These are phyloP conservation scores for Synanthedon myopaeformis DNA, from an alignment of 2,888 invertebrate genomes.

Conservation along the genomic window DNA sequence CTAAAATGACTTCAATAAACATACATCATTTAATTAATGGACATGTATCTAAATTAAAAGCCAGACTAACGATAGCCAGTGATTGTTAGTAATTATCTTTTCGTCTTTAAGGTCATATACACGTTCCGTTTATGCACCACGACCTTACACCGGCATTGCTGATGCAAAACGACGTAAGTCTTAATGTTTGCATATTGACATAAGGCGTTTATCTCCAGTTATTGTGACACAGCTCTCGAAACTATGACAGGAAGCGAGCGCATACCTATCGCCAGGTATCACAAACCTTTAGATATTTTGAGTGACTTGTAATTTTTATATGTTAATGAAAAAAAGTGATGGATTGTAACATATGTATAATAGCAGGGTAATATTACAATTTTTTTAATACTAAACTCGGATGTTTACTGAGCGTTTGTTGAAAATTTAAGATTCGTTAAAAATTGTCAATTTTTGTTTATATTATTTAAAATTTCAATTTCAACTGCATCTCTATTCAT, in stretches of 20 bases:
- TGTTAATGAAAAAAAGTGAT: too few species aligned
- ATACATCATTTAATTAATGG: background rate
- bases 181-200: slow-evolving; percentile 23
- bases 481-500: too few species aligned
- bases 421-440: too few species aligned
- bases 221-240: slow-evolving; percentile 38
- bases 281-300: slow-evolving; percentile 20
- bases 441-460: too few species aligned
- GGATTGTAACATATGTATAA: too few species aligned
- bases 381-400: too few species aligned
- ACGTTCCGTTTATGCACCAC: slow-evolving; percentile 42
- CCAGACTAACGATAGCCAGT: slow-evolving; percentile 22
- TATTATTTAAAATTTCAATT: too few species aligned
- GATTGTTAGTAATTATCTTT: slow-evolving; percentile 43
- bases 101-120: slow-evolving; percentile 55
- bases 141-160: slow-evolving; percentile 30
- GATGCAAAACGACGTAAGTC: slow-evolving; percentile 30
- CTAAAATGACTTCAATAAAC: too few species aligned
- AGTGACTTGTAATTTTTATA: background rate
- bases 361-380: too few species aligned
- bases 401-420: too few species aligned
- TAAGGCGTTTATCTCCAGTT: slow-evolving; percentile 31
- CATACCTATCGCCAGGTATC: slow-evolving; percentile 54
- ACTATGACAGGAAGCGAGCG: slow-evolving; percentile 59
- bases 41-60: slow-evolving; percentile 3